Conservation (phyloP, 1,140 invertebrate species). For the Heterodera schachtii region DNA sequence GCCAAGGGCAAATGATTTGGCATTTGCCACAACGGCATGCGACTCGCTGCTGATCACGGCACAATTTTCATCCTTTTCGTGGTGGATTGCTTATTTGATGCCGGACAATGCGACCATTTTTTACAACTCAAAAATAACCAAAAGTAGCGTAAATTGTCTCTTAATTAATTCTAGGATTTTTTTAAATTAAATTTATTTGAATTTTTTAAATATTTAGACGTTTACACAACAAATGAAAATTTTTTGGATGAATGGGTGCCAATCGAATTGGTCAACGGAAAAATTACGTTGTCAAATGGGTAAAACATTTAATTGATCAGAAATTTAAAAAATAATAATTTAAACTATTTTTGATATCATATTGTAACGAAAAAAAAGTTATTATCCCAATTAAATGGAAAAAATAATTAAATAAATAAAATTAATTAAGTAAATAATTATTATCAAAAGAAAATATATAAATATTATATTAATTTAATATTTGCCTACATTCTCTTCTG, state of each 20-base stretch:
- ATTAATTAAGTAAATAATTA: no score
- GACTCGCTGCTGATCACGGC: slow-evolving; percentile 38
- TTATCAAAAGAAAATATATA: no score
- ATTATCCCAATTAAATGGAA: no score
- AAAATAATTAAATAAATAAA: no score
- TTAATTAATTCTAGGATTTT: background rate
- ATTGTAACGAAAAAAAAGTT: no score
- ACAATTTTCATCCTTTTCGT: slow-evolving; percentile 33
- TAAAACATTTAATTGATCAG: no score
- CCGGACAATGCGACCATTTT: background rate
- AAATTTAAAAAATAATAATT: no score
- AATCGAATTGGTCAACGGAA: background rate
- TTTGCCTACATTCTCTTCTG: no score
- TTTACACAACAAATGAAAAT: background rate
- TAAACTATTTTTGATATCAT: no score
- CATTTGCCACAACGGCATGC: slow-evolving; percentile 27
- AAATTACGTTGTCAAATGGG: background rate
- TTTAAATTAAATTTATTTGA: background rate
- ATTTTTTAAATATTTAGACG: background rate
- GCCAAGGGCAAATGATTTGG: slow-evolving; percentile 34
- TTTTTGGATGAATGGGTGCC: background rate
- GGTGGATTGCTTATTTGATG: slow-evolving; percentile 44
- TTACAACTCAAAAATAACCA: background rate
- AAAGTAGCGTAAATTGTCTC: background rate
- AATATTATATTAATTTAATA: no score